phyloP scores from a whole-genome alignment of 2,888 invertebrate genomes.

The Rhingia rostrata region DNA sequence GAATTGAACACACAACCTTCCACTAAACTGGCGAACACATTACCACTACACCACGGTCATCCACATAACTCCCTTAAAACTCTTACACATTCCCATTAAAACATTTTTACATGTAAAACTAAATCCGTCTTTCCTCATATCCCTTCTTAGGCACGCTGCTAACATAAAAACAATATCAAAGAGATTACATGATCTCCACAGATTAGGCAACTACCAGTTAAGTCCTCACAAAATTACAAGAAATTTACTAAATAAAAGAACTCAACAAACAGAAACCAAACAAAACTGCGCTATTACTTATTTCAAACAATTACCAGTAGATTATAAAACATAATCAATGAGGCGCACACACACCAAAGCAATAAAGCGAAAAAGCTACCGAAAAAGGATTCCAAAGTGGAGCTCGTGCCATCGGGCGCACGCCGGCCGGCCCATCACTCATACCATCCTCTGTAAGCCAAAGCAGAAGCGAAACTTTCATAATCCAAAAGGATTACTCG shows the following conservation, averaged over 20 bases:
- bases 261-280: conserved; percentile 19
- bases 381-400: conserved; percentile 57
- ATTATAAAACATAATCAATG: conserved; percentile 73
- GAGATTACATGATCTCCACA: conserved; percentile 52
- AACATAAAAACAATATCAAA: conserved; percentile 42
- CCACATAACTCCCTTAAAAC: too few species aligned
- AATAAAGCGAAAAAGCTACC: conserved; percentile 57
- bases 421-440: not conserved
- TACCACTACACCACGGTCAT: too few species aligned
- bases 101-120: too few species aligned
- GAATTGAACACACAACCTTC: too few species aligned
- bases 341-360: conserved; percentile 31
- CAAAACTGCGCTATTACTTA: conserved; percentile 48
- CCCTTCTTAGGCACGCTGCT: not conserved
- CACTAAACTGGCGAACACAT: too few species aligned
- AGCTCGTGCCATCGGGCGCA: not conserved
- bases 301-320: conserved; percentile 69
- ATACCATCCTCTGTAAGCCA: conserved; percentile 29
- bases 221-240: conserved; percentile 7
- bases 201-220: conserved; percentile 6
- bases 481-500: conserved; percentile 70
- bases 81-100: too few species aligned
- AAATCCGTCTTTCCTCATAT: too few species aligned
- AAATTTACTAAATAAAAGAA: not conserved
- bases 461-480: conserved; percentile 63